These are phyloP conservation scores for Siphamia tubifer DNA, from an alignment of 2,113 vertebrate species.

Conservation along the genomic window DNA sequence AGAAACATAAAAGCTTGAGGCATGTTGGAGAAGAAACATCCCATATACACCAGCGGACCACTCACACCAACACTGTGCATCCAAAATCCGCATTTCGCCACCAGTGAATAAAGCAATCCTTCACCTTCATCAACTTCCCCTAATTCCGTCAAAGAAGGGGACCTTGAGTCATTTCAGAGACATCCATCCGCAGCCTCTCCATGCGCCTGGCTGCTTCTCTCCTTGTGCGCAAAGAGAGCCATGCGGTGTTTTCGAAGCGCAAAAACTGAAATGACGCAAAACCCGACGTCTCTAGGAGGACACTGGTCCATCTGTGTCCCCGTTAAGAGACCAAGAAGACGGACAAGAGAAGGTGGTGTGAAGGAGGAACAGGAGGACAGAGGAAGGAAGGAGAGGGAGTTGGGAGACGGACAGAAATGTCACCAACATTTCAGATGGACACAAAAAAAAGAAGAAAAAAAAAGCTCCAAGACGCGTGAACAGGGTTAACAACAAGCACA, in stretches of 20 bases:
- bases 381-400: not conserved
- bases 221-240: constrained; percentile 13
- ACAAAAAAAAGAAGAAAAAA: not conserved
- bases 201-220: constrained; percentile 3
- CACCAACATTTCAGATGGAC: constrained; percentile 20
- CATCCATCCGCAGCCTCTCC: constrained; percentile 27
- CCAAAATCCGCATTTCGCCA: constrained; percentile 4
- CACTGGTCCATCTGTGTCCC: not conserved
- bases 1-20: not conserved
- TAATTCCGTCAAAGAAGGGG: not conserved
- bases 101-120: not conserved
- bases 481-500: constrained; percentile 1
- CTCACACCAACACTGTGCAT: not conserved
- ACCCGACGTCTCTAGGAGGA: constrained; percentile 3
- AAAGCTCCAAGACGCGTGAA: not conserved
- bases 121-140: constrained; percentile 42
- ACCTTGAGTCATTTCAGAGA: not conserved
- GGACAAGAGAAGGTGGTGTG: not conserved
- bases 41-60: not conserved
- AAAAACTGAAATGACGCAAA: not conserved
- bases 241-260: not conserved
- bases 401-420: too few species aligned
- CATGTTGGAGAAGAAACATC: not conserved
- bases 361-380: not conserved
- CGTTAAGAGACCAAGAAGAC: not conserved